These are phyloP conservation scores for Epinephelus fuscoguttatus DNA, from an alignment of 2,113 vertebrate genomes.

Conservation along the genomic window DNA sequence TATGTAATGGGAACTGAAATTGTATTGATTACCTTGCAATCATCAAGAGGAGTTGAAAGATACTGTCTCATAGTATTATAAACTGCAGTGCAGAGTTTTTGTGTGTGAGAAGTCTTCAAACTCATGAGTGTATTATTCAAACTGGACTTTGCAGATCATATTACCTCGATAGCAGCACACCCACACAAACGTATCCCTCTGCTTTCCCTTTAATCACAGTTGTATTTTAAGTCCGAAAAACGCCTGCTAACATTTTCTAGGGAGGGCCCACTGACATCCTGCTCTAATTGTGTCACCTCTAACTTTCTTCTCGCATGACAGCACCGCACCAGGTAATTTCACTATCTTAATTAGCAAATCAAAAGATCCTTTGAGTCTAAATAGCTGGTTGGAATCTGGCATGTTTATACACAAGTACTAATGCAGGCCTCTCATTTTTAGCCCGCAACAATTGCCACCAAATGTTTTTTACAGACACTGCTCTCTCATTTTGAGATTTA, in stretches of 20 bases:
- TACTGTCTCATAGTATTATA: not conserved
- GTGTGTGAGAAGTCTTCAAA: not conserved
- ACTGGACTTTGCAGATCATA: not conserved
- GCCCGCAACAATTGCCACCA: not conserved
- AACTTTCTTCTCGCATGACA: not conserved
- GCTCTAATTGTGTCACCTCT: not conserved
- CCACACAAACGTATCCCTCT: not conserved
- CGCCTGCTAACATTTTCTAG: not conserved
- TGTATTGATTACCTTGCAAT: not conserved
- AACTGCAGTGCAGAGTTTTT: not conserved
- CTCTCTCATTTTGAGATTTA: not conserved
- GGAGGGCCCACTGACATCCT: not conserved
- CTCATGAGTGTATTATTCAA: not conserved
- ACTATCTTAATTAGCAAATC: not conserved
- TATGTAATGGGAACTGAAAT: not conserved
- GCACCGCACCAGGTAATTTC: not conserved
- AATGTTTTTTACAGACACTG: not conserved
- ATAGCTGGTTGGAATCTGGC: constrained; percentile 4
- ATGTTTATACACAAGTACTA: not conserved
- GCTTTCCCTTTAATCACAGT: not conserved
- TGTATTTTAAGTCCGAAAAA: not conserved
- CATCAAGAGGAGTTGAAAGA: not conserved
- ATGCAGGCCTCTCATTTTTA: not conserved
- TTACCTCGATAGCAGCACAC: not conserved
- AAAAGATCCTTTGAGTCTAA: not conserved